Conservation (phyloP, 2,797 vertebrate species). For the Muscicapa striata region DNA sequence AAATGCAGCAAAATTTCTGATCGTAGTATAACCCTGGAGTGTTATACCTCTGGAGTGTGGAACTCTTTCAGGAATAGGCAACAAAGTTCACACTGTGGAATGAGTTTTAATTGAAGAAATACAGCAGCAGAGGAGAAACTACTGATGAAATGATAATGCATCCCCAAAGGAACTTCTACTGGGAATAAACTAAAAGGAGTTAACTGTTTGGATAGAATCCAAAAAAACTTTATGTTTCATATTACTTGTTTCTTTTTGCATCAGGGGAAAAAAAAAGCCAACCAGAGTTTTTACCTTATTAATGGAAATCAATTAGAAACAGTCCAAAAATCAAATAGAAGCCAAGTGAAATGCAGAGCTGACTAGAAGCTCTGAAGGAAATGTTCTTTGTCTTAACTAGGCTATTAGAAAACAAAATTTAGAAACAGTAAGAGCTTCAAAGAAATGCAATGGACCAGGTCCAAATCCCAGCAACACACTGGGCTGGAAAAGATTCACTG, state of each 20-base stretch:
- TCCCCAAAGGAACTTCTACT: not conserved
- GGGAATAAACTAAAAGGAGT: conserved; percentile 13
- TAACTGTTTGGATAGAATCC: conserved; percentile 22
- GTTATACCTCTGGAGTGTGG: not conserved
- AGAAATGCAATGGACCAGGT: conserved; percentile 52
- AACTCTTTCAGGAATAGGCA: not conserved
- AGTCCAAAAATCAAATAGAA: conserved; percentile 56
- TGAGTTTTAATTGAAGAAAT: conserved; percentile 37
- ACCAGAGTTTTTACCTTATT: conserved; percentile 34
- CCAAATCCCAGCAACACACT: conserved; percentile 60
- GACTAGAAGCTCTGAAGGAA: conserved; percentile 55
- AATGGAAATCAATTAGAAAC: conserved; percentile 70
- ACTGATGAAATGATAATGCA: conserved; percentile 12
- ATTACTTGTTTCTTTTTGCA: conserved; percentile 10
- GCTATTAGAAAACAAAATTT: conserved; percentile 70
- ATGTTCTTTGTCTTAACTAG: conserved; percentile 70
- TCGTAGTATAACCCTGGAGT: not conserved
- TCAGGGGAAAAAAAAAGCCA: not conserved
- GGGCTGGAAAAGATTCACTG: conserved; percentile 55
- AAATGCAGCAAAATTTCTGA: not conserved
- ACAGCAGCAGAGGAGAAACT: not conserved
- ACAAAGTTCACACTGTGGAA: not conserved
- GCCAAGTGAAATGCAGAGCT: conserved; percentile 41
- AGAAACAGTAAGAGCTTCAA: conserved; percentile 70
- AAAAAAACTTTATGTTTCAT: conserved; percentile 38